Percentiles rank a stretch among this genome's conserved stretches.
These are phyloP conservation scores for Cyprinodon tularosa DNA, from an alignment of 2,113 vertebrate genomes.

Conservation along the genomic window DNA sequence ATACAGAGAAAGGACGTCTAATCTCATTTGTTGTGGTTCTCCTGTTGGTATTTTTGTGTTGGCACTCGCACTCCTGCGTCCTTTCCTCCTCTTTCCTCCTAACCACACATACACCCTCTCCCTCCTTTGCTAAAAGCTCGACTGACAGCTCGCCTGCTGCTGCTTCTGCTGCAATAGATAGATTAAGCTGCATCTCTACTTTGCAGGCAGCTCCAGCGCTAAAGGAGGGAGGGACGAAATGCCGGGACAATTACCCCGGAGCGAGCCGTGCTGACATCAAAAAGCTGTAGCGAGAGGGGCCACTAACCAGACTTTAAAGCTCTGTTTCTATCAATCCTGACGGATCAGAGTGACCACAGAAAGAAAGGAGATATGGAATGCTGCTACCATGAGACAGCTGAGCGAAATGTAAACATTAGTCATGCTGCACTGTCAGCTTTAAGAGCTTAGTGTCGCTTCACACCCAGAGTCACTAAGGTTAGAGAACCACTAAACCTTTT, in stretches of 20 bases:
- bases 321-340: constrained; percentile 34
- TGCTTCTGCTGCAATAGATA: constrained; percentile 62
- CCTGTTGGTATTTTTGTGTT: constrained; percentile 52
- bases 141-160: constrained; percentile 72
- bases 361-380: constrained; percentile 39
- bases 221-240: constrained; percentile 52
- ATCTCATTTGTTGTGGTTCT: constrained; percentile 58
- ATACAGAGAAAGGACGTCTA: constrained; percentile 41
- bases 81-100: constrained; percentile 27
- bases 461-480: constrained; percentile 21
- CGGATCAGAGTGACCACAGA: constrained; percentile 37
- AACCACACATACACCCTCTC: constrained; percentile 56
- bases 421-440: constrained; percentile 42
- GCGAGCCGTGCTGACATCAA: constrained; percentile 70
- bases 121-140: constrained; percentile 58
- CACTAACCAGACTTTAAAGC: constrained; percentile 59
- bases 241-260: constrained; percentile 63
- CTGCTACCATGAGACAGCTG: constrained; percentile 25
- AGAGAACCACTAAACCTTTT: constrained; percentile 8
- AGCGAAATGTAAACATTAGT: constrained; percentile 48
- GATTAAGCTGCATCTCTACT: constrained; percentile 77
- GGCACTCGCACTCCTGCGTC: constrained; percentile 34
- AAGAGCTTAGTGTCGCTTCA: constrained; percentile 39
- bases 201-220: constrained; percentile 61
- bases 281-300: constrained; percentile 43